Evolutionary conservation across 2,113 vertebrate species (phyloP).

Genomic region (Protobothrops mucrosquamatus): DNA sequence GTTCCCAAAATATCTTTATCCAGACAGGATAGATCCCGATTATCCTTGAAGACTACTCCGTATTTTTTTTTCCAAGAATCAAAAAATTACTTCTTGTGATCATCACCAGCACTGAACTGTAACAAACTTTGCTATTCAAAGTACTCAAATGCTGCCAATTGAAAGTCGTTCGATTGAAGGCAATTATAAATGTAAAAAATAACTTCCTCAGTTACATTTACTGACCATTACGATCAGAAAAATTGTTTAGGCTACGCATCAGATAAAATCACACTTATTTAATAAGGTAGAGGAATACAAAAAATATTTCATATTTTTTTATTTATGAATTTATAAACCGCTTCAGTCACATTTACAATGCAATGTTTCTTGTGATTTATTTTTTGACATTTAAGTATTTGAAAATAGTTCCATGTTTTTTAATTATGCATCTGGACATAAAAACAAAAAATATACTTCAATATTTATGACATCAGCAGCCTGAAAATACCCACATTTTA

Average conservation of each 20-base stretch:
- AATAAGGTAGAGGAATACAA: not conserved
- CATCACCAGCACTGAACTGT: not conserved
- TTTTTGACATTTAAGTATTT: not conserved
- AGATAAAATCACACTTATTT: not conserved
- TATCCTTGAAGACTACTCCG: not conserved
- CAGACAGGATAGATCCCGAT: not conserved
- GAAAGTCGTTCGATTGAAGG: not conserved
- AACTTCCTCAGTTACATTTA: not conserved
- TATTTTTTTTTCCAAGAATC: not conserved
- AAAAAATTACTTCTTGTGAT: not conserved
- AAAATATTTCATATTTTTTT: not conserved
- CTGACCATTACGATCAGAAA: not conserved
- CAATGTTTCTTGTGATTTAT: not conserved
- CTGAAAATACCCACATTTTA: conserved; percentile 11
- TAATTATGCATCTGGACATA: not conserved
- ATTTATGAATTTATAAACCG: not conserved
- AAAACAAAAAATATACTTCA: not conserved
- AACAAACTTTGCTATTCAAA: not conserved
- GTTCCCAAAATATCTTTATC: not conserved
- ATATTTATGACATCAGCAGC: not conserved
- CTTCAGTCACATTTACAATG: not conserved
- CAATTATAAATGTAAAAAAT: not conserved
- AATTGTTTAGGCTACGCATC: not conserved
- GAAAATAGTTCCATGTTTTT: not conserved
- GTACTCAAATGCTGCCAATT: not conserved